Percentiles rank a stretch among this genome's conserved stretches.
Conservation (phyloP, 2,113 vertebrate species). For the Hipposideros armiger region DNA sequence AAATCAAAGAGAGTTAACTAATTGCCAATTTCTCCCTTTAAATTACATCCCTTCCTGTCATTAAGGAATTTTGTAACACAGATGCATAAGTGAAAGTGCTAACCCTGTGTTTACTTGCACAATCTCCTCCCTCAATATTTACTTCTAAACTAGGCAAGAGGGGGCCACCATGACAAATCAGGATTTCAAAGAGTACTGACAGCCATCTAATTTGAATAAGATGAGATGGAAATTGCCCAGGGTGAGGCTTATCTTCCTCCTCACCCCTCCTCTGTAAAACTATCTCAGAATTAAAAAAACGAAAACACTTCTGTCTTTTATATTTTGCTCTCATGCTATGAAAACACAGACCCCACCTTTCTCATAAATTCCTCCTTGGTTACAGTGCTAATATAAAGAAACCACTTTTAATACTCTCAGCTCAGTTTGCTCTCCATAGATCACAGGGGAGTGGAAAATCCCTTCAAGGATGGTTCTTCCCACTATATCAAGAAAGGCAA, state of each 20-base stretch:
- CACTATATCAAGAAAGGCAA: neutral
- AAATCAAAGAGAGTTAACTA: conserved; percentile 63
- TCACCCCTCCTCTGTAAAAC: neutral
- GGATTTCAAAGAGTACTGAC: conserved; percentile 47
- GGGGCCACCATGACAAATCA: conserved; percentile 6
- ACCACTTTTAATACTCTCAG: neutral
- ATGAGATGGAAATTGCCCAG: conserved; percentile 24
- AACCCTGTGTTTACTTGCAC: neutral
- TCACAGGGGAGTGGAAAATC: neutral
- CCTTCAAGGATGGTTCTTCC: neutral
- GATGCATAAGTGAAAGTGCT: neutral
- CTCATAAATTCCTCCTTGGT: neutral
- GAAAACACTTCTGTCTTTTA: neutral
- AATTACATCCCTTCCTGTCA: conserved; percentile 42
- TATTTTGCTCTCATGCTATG: neutral
- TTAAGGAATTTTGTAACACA: conserved; percentile 8
- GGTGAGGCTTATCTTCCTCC: neutral
- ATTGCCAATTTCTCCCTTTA: conserved; percentile 71
- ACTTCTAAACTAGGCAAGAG: conserved; percentile 3
- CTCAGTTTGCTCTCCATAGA: neutral
- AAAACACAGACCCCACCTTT: neutral
- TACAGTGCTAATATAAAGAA: neutral
- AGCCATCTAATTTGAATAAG: conserved; percentile 36
- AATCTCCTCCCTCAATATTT: neutral
- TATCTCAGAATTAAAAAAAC: neutral